Evolutionary conservation across 1,140 invertebrate genomes (phyloP), one percentile per base, ranked within the genome.

Genomic region (Drosophila persimilis): DNA sequence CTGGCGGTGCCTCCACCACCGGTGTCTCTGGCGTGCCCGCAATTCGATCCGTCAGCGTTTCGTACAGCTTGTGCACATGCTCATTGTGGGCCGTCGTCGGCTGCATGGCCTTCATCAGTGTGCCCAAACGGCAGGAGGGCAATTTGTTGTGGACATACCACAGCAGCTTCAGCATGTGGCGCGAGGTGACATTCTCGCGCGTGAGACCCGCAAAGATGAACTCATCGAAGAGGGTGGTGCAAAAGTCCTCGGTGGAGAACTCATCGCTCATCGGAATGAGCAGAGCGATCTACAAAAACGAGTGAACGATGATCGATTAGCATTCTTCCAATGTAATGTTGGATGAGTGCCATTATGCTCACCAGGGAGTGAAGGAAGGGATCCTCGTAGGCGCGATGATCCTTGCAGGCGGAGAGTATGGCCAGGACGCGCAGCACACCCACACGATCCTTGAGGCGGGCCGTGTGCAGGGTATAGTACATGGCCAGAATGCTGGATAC

Each of bases 181-280:
- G 93, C 1, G 83, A 86, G n/a, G 96, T 96, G 0, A 99, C 97
- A 93, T 98, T 98, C 89, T 99, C 97, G 64, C 95, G 94, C 6
- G 94, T 94, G 39, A 98, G 93, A 0, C 96, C 96, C 47, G 97
- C 96, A 91, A 98, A 97, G 74, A 99, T 97, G 90, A 99, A 99
- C 92, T 99, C 98, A 92, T 99, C 98, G 93, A 99, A 99, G 15
- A 99, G 94, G 1, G 97, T 97, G 1, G 97, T 98, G 92, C 97
- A 99, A 89, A 99, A 99, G 73, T 98, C 97, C 93, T 98, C 97
- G 5, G 96, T 95, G 67, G 95, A 93, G 91, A 99, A 99, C 91
- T 99, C 98, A 75, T 99, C 98, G 2, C 95, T 94, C 93, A 98
- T 95, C 51, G 96, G 95, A 75, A 98, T 96, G 0, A 99, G 93